A percentile compares a stretch with the other conserved stretches of the same genome.
These are phyloP conservation scores for Notospermus geniculatus DNA, from an alignment of 1,140 invertebrate species.

Conservation along the genomic window DNA sequence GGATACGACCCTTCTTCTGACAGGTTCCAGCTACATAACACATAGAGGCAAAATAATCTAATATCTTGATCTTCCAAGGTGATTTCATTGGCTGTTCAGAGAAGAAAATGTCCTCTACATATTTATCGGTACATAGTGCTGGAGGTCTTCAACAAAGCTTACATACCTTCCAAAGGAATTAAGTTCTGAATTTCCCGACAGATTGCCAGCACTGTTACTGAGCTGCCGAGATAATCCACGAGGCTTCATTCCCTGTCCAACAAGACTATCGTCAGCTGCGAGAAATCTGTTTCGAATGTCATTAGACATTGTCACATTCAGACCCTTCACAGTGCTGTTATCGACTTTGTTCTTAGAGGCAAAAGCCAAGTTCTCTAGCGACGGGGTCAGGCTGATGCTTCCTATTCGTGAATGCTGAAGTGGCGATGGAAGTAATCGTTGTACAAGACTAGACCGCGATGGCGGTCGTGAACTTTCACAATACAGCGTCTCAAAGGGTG, in stretches of 20 bases:
- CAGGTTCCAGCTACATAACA: no score
- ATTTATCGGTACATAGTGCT: no score
- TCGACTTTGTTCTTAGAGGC: neutral
- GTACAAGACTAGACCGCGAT: neutral
- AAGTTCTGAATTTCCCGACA: no score
- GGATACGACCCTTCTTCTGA: no score
- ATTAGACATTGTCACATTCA: neutral
- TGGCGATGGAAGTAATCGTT: neutral
- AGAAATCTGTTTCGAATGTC: neutral
- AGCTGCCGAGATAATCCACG: neutral
- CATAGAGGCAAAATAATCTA: no score
- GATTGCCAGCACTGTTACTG: conserved; percentile 5
- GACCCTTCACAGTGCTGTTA: neutral
- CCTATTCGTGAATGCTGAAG: neutral
- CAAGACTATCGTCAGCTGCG: neutral
- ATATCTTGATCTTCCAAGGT: no score
- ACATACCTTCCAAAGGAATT: neutral
- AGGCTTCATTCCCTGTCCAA: neutral
- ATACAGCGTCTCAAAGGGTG: neutral
- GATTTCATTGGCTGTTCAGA: no score
- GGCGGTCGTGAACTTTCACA: neutral
- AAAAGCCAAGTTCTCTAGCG: conserved; percentile 8
- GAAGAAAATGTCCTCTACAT: no score
- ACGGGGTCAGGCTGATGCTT: conserved; percentile 1
- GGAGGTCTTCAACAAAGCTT: no score